Evolutionary conservation across 1,140 invertebrate species (phyloP).

Genomic region (Bathynomus jamesi): DNA sequence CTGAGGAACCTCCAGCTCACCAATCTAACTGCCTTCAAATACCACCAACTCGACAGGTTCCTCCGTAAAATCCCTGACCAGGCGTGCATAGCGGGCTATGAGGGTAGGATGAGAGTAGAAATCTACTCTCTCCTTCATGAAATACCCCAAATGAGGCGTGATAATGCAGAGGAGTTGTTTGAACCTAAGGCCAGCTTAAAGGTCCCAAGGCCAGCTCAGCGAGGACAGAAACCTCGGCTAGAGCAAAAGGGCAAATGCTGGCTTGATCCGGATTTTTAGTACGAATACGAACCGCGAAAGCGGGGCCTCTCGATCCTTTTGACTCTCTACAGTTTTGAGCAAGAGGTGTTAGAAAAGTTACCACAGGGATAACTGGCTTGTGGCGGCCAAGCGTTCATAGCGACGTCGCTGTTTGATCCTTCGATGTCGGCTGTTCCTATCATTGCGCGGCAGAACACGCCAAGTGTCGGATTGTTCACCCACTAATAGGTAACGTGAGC

Average conservation of each 20-base stretch:
- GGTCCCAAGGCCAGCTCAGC: conserved; percentile 74
- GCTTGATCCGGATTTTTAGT: conserved; percentile 67
- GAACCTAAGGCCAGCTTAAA: no score
- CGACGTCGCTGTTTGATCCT: conserved; percentile 75
- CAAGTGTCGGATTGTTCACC: background rate
- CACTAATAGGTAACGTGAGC: conserved; percentile 57
- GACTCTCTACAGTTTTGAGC: conserved; percentile 57
- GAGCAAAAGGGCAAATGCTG: conserved; percentile 75
- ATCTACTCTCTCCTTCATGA: no score
- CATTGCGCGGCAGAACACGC: conserved; percentile 48
- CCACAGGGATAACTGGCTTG: conserved; percentile 77
- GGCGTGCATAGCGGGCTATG: no score
- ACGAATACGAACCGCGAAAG: conserved; percentile 47
- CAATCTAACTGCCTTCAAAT: no score
- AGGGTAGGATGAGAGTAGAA: no score
- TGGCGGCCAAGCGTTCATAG: conserved; percentile 75
- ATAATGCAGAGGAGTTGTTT: no score
- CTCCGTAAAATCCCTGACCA: no score
- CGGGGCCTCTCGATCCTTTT: conserved; percentile 52
- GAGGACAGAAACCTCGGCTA: conserved; percentile 74
- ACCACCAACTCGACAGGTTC: no score
- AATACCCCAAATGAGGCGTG: no score
- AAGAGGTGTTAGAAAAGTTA: conserved; percentile 76
- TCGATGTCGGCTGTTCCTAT: conserved; percentile 78
- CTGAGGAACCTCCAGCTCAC: no score